These are phyloP conservation scores for Zaprionus vittiger DNA, from an alignment of 1,140 invertebrate species.

Conservation along the genomic window DNA sequence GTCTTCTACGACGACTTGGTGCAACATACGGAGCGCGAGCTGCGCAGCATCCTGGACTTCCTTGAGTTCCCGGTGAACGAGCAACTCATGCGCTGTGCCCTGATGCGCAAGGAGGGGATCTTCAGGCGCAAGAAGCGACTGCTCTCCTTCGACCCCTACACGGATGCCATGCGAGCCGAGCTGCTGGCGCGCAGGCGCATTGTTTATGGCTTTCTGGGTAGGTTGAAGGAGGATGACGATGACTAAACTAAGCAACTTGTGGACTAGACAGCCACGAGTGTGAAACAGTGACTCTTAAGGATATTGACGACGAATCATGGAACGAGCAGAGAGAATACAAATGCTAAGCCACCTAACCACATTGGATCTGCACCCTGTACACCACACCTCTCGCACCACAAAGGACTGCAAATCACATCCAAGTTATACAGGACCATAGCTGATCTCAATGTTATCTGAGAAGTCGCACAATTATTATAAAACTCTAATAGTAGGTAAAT, in stretches of 20 bases:
- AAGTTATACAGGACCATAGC: slow-evolving; percentile 8
- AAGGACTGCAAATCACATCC: slow-evolving; percentile 5
- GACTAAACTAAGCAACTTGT: neutral
- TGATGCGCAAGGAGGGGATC: slow-evolving; percentile 88
- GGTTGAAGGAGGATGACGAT: slow-evolving; percentile 48
- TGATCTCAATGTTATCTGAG: slow-evolving; percentile 5
- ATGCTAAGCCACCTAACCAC: slow-evolving; percentile 39
- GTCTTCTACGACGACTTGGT: slow-evolving; percentile 90
- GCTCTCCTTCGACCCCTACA: slow-evolving; percentile 89
- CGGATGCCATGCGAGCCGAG: slow-evolving; percentile 86
- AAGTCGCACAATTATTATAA: slow-evolving; percentile 8
- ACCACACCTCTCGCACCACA: neutral
- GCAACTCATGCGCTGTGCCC: slow-evolving; percentile 86
- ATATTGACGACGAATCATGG: slow-evolving; percentile 17
- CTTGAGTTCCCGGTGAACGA: slow-evolving; percentile 86
- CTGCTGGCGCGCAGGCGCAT: slow-evolving; percentile 84
- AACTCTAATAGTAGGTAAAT: neutral
- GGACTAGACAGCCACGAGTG: neutral
- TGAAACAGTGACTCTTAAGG: neutral
- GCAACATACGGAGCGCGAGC: slow-evolving; percentile 86
- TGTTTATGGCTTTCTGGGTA: slow-evolving; percentile 85
- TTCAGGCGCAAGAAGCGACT: slow-evolving; percentile 88
- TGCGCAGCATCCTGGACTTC: slow-evolving; percentile 87
- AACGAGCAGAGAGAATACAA: slow-evolving; percentile 44
- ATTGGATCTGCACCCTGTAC: slow-evolving; percentile 10